Percentiles rank a stretch among this genome's conserved stretches.
Conservation (phyloP, 2,113 vertebrate species). For the Protomyctophum bolini region DNA sequence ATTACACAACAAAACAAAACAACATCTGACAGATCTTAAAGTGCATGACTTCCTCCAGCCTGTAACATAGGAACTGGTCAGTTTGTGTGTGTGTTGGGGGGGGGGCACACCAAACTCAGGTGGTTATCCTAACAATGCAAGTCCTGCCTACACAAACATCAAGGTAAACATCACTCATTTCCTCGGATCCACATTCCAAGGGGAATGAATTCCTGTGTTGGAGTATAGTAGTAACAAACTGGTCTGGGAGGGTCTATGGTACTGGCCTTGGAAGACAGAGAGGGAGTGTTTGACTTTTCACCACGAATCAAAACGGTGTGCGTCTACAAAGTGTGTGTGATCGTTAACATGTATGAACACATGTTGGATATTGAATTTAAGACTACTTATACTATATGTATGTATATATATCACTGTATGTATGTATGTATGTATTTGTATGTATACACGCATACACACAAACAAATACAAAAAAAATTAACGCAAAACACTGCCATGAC, state of each 20-base stretch:
- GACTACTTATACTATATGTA: too few relatives aligned
- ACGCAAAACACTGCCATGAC: too few relatives aligned
- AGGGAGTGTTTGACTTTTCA: constrained; percentile 31
- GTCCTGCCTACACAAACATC: constrained; percentile 55
- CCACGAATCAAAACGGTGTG: background rate
- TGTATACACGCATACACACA: too few relatives aligned
- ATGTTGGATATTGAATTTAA: too few relatives aligned
- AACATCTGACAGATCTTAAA: constrained; percentile 26
- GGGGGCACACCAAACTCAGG: constrained; percentile 37
- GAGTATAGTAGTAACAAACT: background rate
- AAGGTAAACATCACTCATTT: constrained; percentile 68
- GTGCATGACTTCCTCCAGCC: constrained; percentile 39
- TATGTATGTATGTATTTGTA: too few relatives aligned
- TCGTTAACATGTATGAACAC: too few relatives aligned
- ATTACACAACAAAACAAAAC: constrained; percentile 19
- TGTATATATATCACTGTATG: too few relatives aligned
- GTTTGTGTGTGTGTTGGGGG: background rate
- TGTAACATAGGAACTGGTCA: background rate
- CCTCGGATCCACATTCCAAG: constrained; percentile 62
- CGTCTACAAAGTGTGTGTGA: constrained; percentile 26
- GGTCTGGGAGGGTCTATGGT: background rate
- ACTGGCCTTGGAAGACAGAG: constrained; percentile 11
- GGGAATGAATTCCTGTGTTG: constrained; percentile 48
- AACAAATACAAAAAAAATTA: too few relatives aligned
- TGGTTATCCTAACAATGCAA: constrained; percentile 58